A percentile compares a stretch with the other conserved stretches of the same genome.
Conservation (phyloP, 2,797 vertebrate species). For the Netta rufina region DNA sequence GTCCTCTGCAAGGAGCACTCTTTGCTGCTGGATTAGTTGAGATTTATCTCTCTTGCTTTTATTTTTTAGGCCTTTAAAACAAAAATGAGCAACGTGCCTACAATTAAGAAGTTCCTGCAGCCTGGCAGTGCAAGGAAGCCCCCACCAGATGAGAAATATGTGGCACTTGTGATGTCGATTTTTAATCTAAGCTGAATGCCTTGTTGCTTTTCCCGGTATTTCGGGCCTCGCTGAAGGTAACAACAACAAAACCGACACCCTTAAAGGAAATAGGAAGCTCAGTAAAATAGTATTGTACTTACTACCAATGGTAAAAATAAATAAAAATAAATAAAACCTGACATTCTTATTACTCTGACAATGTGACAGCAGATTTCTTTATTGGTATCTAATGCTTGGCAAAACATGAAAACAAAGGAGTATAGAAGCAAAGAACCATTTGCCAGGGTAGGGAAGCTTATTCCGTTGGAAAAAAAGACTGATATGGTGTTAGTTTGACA, state of each 20-base stretch:
- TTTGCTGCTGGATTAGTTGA: not conserved
- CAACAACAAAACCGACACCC: not conserved
- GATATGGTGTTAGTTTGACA: not conserved
- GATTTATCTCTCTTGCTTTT: not conserved
- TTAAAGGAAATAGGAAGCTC: not conserved
- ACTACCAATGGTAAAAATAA: not conserved
- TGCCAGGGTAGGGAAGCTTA: not conserved
- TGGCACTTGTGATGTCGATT: constrained; percentile 76
- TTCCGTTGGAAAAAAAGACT: not conserved
- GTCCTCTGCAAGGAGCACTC: not conserved
- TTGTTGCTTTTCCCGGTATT: not conserved
- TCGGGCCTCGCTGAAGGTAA: too few relatives aligned
- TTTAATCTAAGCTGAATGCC: constrained; percentile 52
- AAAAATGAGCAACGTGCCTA: constrained; percentile 80
- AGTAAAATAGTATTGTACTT: not conserved
- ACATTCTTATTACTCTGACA: constrained; percentile 10
- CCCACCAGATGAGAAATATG: constrained; percentile 80
- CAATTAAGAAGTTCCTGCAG: constrained; percentile 85
- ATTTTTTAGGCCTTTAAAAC: constrained; percentile 82
- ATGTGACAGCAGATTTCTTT: not conserved
- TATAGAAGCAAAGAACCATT: not conserved
- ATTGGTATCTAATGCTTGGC: not conserved
- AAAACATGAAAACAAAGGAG: not conserved
- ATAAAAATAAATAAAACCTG: not conserved
- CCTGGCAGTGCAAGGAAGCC: constrained; percentile 88